Evolutionary conservation across 2,797 vertebrate species (phyloP).

Genomic region (Sebastes taczanowskii): DNA sequence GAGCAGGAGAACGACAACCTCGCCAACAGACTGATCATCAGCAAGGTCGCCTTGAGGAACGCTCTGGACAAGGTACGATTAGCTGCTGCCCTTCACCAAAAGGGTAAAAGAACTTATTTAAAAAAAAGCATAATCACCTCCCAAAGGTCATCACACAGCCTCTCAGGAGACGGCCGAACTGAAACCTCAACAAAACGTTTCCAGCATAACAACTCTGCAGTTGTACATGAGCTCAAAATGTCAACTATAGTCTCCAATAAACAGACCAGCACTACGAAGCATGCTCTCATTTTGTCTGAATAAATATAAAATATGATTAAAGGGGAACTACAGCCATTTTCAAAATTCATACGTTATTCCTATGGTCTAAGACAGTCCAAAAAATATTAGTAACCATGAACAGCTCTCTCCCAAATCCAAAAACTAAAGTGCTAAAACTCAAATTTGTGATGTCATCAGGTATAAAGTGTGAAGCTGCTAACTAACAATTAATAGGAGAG

Average conservation of each 20-base stretch:
- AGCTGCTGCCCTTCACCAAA: background rate
- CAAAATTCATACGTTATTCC: too few relatives aligned
- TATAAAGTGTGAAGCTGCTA: too few relatives aligned
- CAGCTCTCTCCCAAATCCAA: too few relatives aligned
- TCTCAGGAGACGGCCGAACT: background rate
- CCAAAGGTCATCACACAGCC: background rate
- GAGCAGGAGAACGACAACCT: slow-evolving; percentile 96
- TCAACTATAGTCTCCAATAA: background rate
- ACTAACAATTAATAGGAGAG: too few relatives aligned
- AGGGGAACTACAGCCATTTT: too few relatives aligned
- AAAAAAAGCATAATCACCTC: slow-evolving; percentile 27
- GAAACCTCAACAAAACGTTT: background rate
- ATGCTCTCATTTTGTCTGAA: background rate
- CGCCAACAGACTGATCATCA: slow-evolving; percentile 91
- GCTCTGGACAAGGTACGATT: slow-evolving; percentile 88
- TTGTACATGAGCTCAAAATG: background rate
- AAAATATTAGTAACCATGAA: too few relatives aligned
- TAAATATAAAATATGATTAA: background rate
- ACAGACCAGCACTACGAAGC: background rate
- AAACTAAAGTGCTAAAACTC: too few relatives aligned
- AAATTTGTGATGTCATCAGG: too few relatives aligned
- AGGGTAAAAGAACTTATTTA: slow-evolving; percentile 21
- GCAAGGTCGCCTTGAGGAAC: slow-evolving; percentile 91
- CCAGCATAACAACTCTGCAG: background rate
- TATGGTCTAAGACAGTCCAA: too few relatives aligned